Evolutionary conservation across 2,113 vertebrate species (phyloP).

Genomic region (Talpa occidentalis): DNA sequence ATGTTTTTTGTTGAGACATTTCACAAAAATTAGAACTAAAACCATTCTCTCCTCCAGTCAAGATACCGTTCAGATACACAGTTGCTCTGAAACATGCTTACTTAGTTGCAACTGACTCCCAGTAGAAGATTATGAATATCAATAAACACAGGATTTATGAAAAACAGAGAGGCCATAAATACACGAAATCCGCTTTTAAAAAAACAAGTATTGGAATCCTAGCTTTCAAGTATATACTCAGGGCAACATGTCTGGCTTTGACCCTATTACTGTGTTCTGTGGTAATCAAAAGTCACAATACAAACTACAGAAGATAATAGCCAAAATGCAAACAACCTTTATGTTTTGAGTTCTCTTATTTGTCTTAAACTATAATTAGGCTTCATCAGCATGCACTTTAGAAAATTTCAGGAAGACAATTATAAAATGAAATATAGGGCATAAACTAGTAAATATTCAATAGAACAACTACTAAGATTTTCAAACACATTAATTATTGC

Average conservation of each 20-base stretch:
- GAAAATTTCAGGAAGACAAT: conserved; percentile 63
- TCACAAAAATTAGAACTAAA: conserved; percentile 20
- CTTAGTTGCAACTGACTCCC: not conserved
- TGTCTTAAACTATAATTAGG: conserved; percentile 33
- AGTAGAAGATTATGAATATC: not conserved
- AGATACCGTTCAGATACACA: not conserved
- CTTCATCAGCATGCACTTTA: conserved; percentile 58
- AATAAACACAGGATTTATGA: not conserved
- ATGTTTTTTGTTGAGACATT: not conserved
- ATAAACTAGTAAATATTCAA: conserved; percentile 75
- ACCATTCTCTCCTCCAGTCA: not conserved
- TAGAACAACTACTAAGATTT: conserved; percentile 75
- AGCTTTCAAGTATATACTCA: not conserved
- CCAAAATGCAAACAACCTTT: conserved; percentile 51
- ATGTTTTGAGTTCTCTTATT: conserved; percentile 49
- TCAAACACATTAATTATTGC: conserved; percentile 77
- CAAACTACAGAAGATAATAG: conserved; percentile 14
- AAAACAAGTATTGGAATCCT: not conserved
- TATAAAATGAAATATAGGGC: conserved; percentile 56
- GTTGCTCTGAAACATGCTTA: not conserved
- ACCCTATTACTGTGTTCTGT: not conserved
- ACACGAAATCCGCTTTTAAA: not conserved
- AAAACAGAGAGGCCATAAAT: not conserved
- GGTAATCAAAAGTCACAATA: not conserved
- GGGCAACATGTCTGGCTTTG: not conserved